Evolutionary conservation across 2,888 invertebrate genomes (phyloP), one percentile per base, ranked within the genome.

Genomic region (Autographa pulchrina): DNA sequence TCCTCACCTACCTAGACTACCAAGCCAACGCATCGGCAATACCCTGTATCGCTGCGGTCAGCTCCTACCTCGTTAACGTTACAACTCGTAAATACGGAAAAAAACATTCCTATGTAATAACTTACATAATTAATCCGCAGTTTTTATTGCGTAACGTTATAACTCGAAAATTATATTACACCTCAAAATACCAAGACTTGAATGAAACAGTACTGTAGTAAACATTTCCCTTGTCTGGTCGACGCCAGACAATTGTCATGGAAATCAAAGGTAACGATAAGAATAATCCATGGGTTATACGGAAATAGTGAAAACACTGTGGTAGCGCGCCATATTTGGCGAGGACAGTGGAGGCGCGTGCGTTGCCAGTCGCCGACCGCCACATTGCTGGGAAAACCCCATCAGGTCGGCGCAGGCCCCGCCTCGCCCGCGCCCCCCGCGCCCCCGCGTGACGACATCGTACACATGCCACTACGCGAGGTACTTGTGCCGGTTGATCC

Each of bases 361-460:
- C 90, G 89, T 69, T 65, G 79, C 77, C 77, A 82, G 87, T 86
- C 72, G 75, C 74, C 75, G 84, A 73, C 78, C 87, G 90, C 89
- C 92, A 89, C 94, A 94, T 93, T 83, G 88, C 88, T 95, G 94
- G 96, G 96, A 96, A 96, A 96, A 95, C 95, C 96, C 96, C 91
- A 93, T 83, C 80, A 64, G 70, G 72, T 74, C 75, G 77, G 80
- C 84, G 77, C 76, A 77, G 73, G 38, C 82, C 83, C 78, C 80
- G 69, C 82, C 72, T 74, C 71, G 70, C 81, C 69, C 65, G 72
- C 62, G 71, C 61, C 75, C 63, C 73, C 70, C 63, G 72, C 62
- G 72, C 63, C 74, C 63, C 75, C 78, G 73, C 72, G 80, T 83
- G 85, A 85, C 85, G 86, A 81, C 81, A 83, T 77, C 78, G 69